Base-by-base conservation (phyloP, 92 coral and sea anemone genomes). In the Palythoa caribaeorum region DNA sequence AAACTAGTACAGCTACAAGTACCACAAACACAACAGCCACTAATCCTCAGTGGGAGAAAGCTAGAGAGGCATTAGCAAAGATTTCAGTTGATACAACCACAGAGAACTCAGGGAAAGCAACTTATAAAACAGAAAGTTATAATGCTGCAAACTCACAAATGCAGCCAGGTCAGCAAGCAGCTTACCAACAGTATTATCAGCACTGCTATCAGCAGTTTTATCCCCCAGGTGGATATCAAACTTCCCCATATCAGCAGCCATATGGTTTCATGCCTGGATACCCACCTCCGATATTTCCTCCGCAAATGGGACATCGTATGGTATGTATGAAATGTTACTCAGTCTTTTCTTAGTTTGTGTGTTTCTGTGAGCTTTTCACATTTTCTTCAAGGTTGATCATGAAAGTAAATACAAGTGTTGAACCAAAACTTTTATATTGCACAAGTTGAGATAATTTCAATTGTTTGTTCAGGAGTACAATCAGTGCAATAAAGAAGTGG, bases 61-160 rank as follows among this genome's bases (percentile, higher is more conserved):
- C 99, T n/a, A 92, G 98, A 76, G 97, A 97, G 88, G 99, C 98
- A 6, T 89, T 97, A 72, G 99, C 99, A 9, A 95, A 97, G 92
- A 94, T 97, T 36, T 78, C 92, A 54, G 86, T 90, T 74, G 79
- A 80, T 68, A 95, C 90, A 10, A 76, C 89, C 9, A 47, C 73
- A 17, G 92, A 93, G 16, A 73, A 92, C 69, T 78, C 87, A 51
- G 78, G 52, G 17, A 92, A 94, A 40, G 52, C 47, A 44, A 17
- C 79, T n/a, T 76, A 51, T 37, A 89, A 77, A 53, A 85, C 62
- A 14, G 72, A 52, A 59, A 87, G 80, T 38, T 80, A 21, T 62
- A 90, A 66, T 16, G 47, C 73, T 60, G 60, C 87, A 13, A 91
- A 83, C 62, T 57, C 83, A n/a, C 72, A 89, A 48, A 71, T 91